phyloP scores from a whole-genome alignment of 2,797 vertebrate species.

The Mormyrops attenuatus region DNA sequence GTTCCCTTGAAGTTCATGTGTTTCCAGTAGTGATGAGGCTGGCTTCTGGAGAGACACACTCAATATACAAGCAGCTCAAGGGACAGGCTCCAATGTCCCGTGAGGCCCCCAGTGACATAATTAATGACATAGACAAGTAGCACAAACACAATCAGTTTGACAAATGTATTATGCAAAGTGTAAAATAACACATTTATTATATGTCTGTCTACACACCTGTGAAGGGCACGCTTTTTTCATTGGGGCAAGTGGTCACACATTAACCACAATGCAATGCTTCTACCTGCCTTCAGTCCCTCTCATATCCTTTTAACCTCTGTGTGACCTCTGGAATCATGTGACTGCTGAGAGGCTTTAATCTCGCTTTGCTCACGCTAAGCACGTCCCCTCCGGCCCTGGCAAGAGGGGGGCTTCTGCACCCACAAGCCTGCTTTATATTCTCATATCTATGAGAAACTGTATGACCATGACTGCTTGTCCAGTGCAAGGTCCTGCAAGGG shows the following conservation, averaged over 20 bases:
- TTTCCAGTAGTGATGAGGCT: not conserved
- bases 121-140: not conserved
- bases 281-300: not conserved
- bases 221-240: not conserved
- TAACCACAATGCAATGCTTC: not conserved
- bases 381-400: not conserved
- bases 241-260: not conserved
- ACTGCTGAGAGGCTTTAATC: not conserved
- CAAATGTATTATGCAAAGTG: conserved; percentile 10
- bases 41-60: not conserved
- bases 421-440: not conserved
- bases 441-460: not conserved
- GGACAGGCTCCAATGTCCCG: not conserved
- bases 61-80: not conserved
- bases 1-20: not conserved
- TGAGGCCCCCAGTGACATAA: not conserved
- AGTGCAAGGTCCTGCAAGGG: not conserved
- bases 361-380: not conserved
- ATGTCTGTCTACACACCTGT: not conserved
- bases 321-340: not conserved
- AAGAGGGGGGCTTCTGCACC: not conserved
- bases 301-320: not conserved
- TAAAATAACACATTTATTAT: not conserved
- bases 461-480: not conserved
- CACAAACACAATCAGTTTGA: not conserved